phyloP scores from a whole-genome alignment of 2,113 vertebrate genomes.

The Sceloporus undulatus region DNA sequence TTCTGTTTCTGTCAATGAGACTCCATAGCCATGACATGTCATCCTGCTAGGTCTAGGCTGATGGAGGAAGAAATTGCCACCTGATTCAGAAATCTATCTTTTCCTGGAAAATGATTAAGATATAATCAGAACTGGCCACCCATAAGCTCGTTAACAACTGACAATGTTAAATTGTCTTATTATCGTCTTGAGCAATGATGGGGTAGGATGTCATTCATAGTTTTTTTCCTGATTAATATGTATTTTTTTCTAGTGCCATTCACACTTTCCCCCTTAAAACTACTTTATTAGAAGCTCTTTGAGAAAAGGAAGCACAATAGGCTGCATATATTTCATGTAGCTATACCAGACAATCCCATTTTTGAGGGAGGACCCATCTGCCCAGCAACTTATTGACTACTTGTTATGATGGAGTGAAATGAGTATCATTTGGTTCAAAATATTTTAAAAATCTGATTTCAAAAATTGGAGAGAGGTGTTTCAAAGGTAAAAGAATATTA shows the following conservation, averaged over 20 bases:
- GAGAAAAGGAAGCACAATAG: conserved; percentile 39
- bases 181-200: conserved; percentile 22
- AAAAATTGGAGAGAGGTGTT: conserved; percentile 21
- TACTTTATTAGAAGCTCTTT: conserved; percentile 44
- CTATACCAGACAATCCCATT: conserved; percentile 38
- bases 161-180: conserved; percentile 1
- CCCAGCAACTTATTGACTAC: conserved; percentile 19
- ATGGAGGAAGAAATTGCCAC: not conserved
- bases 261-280: conserved; percentile 44
- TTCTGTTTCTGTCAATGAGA: not conserved
- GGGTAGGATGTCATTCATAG: conserved; percentile 72
- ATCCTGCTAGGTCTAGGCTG: not conserved
- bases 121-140: not conserved
- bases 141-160: not conserved
- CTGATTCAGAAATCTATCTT: not conserved
- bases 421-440: not conserved
- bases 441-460: conserved; percentile 38
- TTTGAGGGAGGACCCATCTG: not conserved
- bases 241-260: conserved; percentile 7
- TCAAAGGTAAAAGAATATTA: conserved; percentile 28
- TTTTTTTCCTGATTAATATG: conserved; percentile 66
- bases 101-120: not conserved
- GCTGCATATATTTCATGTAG: conserved; percentile 18
- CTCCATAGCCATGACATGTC: not conserved
- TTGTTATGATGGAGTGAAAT: conserved; percentile 38